Evolutionary conservation across 2,797 vertebrate genomes (phyloP), one percentile per base, ranked within the genome.

Genomic region (Macrochelys suwanniensis): DNA sequence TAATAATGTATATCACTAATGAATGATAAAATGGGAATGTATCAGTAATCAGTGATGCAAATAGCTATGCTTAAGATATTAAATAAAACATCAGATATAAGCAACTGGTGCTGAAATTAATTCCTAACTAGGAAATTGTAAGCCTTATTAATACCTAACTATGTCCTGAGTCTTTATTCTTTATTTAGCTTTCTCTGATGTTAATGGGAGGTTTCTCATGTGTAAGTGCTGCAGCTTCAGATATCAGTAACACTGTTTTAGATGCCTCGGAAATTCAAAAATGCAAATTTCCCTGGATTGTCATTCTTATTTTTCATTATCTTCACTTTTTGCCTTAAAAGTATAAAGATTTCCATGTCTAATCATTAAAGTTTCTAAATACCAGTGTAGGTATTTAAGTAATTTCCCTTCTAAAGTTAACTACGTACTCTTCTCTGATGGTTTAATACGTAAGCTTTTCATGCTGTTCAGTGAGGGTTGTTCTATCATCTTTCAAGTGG

Each of bases 351-450:
- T 77, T 45, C 28, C 85, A 28, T 90, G 80, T 88, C 56, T 92
- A 95, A 96, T 96, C 92, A 97, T 92, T 87, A 89, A 96, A 91
- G 77, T 91, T 5, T 93, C 94, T 89, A 94, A 96, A 94, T 31
- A 92, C 33, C 2, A 80, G 82, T 45, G 51, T 97, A 95, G 96
- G 96, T 95, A 94, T 94, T 94, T 37, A 92, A 95, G 83, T 91
- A 96, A 97, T 96, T 94, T 94, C 89, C 84, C 84, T 85, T 94
- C 87, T 96, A 85, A 95, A 96, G 91, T 97, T 95, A 96, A 71
- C 89, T 93, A 49, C 82, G 26, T 50, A 25, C 12, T 92, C 87
- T 97, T 97, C 96, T 94, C 90, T 96, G n/a, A 82, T 89, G 93
- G 90, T 78, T 86, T 94, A 89, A 96, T 95, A 96, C 51, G 37